Evolutionary conservation across 2,113 vertebrate genomes (phyloP), one percentile per base, ranked within the genome.

Genomic region (Agapornis roseicollis): DNA sequence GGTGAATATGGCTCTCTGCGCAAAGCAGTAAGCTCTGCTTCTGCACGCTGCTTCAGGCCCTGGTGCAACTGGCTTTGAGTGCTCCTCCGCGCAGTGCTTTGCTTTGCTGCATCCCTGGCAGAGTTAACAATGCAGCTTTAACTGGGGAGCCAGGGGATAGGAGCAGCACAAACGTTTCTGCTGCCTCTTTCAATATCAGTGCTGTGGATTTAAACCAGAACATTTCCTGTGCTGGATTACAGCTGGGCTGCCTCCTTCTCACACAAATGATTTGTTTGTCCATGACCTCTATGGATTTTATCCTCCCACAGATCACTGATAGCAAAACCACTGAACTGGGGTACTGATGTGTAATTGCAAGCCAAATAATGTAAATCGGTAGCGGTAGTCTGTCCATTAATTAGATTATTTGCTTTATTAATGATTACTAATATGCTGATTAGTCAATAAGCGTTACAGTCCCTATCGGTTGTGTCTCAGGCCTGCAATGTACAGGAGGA

Each of bases 171-270:
- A 35, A 5, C 9, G 0, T 39, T 92, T 83, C 17, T 70, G 17
- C 50, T 56, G 4, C 46, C 17, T 64, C 20, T 71, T 71, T 41
- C 35, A 76, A 69, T 42, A 66, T 74, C 42, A 74, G n/a, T 1
- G 0, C 2, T 31, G 63, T 83, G 25, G 13, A 53, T 73, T 70
- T 83, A 41, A 81, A 69, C 35, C 3, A 18, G 20, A 44, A 49
- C 2, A 0, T 61, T 55, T 76, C 58, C 46, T 47, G 3, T 46
- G 17, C 68, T 33, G 7, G 0, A 0, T 66, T 42, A 10, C 42
- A 56, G 31, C 27, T 28, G 58, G 24, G 37, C n/a, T 58, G 5
- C 44, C 25, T 66, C 69, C 68, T 23, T 4, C 10, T 46, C 53
- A 46, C 39, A 71, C 20, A 50, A 53, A 42, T 10, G 1, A 56